These are phyloP conservation scores for Pygoscelis adeliae DNA, from an alignment of 2,113 vertebrate genomes.

Conservation along the genomic window DNA sequence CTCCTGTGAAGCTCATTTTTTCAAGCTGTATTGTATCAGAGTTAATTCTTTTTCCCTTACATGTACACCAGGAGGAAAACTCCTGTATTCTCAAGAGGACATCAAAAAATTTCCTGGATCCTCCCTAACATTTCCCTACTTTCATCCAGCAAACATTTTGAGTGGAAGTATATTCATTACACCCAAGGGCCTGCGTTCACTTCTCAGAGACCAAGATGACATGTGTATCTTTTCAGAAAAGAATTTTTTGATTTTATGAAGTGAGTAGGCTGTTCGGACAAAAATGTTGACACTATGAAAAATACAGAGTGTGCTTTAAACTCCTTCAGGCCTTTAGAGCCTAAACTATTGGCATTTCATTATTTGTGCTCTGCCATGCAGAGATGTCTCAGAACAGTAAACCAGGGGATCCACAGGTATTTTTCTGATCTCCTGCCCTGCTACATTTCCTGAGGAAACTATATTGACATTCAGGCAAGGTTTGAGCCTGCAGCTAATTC, in stretches of 20 bases:
- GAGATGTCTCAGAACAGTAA: not conserved
- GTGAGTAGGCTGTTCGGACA: not conserved
- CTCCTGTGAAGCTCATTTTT: not conserved
- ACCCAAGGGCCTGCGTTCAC: not conserved
- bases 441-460: not conserved
- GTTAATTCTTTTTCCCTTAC: not conserved
- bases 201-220: not conserved
- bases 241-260: not conserved
- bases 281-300: not conserved
- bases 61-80: not conserved
- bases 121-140: not conserved
- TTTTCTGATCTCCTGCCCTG: not conserved
- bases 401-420: not conserved
- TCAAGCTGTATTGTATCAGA: not conserved
- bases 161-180: not conserved
- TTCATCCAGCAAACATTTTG: not conserved
- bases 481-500: not conserved
- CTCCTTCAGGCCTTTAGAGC: not conserved
- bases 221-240: not conserved
- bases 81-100: not conserved
- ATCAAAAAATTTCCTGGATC: not conserved
- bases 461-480: not conserved
- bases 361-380: not conserved
- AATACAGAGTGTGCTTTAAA: not conserved
- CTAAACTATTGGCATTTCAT: not conserved